Base-by-base conservation (phyloP, 2,113 vertebrate genomes). In the Grallaria varia region DNA sequence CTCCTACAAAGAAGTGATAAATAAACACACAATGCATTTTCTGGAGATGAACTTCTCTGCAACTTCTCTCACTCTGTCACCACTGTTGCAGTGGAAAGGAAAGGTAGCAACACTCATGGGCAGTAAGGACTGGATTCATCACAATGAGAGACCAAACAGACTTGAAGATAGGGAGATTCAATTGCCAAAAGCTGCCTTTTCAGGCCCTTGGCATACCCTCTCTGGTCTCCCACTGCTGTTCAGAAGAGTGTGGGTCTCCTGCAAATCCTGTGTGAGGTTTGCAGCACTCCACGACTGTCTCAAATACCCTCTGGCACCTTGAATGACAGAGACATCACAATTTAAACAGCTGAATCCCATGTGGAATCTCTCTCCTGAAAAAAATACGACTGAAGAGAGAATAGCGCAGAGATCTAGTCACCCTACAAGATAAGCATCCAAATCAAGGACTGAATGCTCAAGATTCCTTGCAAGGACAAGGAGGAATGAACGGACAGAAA, bases 401-500 rank as follows among this genome's bases (percentile, higher is more conserved):
- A 17, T 19, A 35, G 13, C 35, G 67, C 33, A 2, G 5, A 90
- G 35, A 72, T 60, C 66, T 31, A 69, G 50, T 11, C 14, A 84
- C 8, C 14, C 45, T 53, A 31, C 19, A 80, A 76, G 23, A 50
- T 12, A 2, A 66, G 27, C 9, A 20, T 37, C 28, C 67, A 60
- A 79, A 72, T 7, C 8, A 67, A 75, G 52, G 74, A 53, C n/a
- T 10, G 23, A 39, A 35, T 17, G 27, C 45, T 90, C 45, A 58
- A 74, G 59, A 80, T 30, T 71, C 71, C 76, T 92, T 86, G 42
- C 92, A 93, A 92, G 83, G 94, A 74, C 83, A 88, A 67, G 45
- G 30, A 88, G 17, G 59, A 81, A 63, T 0, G 4, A 95, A 35
- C 42, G 85, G 78, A 88, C 85, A 88, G 93, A 82, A 91, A 69